A percentile compares a stretch with the other conserved stretches of the same genome.
phyloP scores from a whole-genome alignment of 2,888 invertebrate genomes.

The Nymphalis c-album region DNA sequence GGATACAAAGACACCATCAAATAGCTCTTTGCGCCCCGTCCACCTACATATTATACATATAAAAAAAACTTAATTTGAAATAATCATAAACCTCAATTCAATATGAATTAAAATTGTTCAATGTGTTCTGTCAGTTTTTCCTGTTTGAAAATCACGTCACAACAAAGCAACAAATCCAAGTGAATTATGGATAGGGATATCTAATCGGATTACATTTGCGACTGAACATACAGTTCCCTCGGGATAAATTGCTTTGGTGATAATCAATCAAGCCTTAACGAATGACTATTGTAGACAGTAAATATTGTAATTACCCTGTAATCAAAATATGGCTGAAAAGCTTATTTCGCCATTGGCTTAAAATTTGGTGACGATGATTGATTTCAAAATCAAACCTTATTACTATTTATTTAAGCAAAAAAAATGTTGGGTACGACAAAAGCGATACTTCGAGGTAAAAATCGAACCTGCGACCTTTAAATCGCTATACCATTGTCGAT shows the following conservation, averaged over 20 bases:
- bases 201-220: neutral
- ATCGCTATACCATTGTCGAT: no score
- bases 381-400: neutral
- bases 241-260: neutral
- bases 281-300: neutral
- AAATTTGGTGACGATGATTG: neutral
- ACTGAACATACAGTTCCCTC: neutral
- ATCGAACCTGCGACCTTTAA: no score
- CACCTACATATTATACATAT: no score
- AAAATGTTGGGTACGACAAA: no score
- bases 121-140: no score
- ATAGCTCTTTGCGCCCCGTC: no score
- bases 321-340: neutral
- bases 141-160: neutral
- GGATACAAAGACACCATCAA: no score
- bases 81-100: no score
- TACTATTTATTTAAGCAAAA: no score
- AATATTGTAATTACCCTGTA: neutral
- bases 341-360: neutral
- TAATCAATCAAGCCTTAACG: constrained; percentile 11
- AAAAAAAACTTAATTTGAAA: no score
- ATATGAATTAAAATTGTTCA: no score
- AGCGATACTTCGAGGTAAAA: no score
- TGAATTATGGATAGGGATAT: neutral
- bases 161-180: neutral